Conservation (phyloP, 2,113 vertebrate genomes). For the Labeo rohita region DNA sequence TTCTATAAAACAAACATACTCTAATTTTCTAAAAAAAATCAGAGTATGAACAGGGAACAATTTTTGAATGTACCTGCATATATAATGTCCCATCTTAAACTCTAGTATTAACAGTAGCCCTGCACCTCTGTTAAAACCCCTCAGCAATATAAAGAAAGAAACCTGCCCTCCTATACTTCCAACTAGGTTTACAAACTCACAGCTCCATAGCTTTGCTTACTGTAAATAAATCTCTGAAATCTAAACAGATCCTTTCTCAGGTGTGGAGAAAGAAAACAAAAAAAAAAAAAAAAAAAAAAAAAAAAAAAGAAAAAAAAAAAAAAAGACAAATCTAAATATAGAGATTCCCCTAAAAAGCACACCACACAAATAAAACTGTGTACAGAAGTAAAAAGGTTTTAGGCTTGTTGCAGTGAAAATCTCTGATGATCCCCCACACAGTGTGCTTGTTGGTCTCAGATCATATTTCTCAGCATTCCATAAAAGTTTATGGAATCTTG, state of each 20-base stretch:
- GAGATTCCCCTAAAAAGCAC: background rate
- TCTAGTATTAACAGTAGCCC: no score
- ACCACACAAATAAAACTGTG: background rate
- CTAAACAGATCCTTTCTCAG: background rate
- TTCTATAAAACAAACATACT: no score
- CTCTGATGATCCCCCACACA: constrained; percentile 23
- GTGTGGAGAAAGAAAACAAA: background rate
- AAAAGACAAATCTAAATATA: background rate
- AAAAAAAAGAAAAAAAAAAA: background rate
- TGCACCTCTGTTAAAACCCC: background rate
- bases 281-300: background rate
- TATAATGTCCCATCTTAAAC: no score
- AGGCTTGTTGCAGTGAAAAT: constrained; percentile 25
- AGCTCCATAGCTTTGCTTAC: background rate
- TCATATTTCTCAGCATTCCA: constrained; percentile 24
- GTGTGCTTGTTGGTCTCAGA: constrained; percentile 8
- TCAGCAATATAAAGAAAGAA: background rate
- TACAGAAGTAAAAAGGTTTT: background rate
- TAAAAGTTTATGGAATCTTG: constrained; percentile 38
- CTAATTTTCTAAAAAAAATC: no score
- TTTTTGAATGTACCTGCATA: background rate
- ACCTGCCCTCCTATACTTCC: background rate
- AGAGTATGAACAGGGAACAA: background rate
- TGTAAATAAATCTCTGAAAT: constrained; percentile 1
- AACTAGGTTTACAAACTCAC: constrained; percentile 6